Base-by-base conservation (phyloP, 2,797 vertebrate genomes). In the Coracias cyanogaster region DNA sequence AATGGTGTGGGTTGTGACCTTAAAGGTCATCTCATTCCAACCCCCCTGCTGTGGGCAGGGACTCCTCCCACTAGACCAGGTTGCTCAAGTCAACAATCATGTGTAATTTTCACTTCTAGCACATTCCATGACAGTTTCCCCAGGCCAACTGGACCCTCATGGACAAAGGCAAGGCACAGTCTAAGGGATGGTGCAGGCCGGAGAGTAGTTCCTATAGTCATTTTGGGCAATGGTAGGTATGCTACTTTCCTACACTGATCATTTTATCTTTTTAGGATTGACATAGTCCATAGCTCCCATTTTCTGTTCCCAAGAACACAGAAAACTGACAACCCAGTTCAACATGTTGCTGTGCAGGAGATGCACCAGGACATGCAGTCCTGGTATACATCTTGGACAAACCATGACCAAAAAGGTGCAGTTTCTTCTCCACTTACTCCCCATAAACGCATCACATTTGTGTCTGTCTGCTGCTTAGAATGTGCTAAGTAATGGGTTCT, bases 381-480 rank as follows among this genome's bases (percentile, higher is more conserved):
- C 41, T 62, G 37, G 18, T 25, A 7, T 14, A 39, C 2, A 41
- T 5, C 45, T n/a, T 43, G 26, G 18, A 17, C 17, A 54, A 92
- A 81, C 19, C 26, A 10, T 2, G 7, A 12, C 8, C 1, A 1
- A 67, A 69, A 88, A 1, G 0, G 21, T 29, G 22, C 11, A 15
- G 14, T 25, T 77, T 54, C 54, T 84, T 88, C 81, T 88, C 54
- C 43, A 60, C 46, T 26, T 72, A 29, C 12, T 70, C 9, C 6
- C 43, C 22, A 10, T 5, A 31, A 72, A 31, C 26, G 72, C 46
- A 60, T 5, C 14, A 45, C 1, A 8, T 94, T 31, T 81, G 10
- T n/a, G 22, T 57, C 24, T 57, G n/a, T 10, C 35, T 67, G 28
- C 8, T 26, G 33, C 37, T 73, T 61, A 39, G 24, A 64, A 4